Base-by-base conservation (phyloP, 2,113 vertebrate species). In the Illadopsis cleaveri region DNA sequence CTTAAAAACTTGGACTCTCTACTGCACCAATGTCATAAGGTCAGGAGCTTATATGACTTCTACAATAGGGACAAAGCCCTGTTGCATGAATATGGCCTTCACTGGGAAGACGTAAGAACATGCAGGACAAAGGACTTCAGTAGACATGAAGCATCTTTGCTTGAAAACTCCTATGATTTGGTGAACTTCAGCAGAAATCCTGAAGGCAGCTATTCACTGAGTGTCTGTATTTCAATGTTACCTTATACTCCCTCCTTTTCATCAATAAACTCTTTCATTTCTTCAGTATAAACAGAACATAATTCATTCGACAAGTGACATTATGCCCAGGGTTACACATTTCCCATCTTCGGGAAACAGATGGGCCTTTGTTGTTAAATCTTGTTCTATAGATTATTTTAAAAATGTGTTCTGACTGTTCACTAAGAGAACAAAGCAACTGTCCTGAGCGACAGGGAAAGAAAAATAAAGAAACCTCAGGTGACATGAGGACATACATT, bases 301-400 rank as follows among this genome's bases (percentile, higher is more conserved):
- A 96, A 94, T 94, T 94, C 60, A 94, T 70, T 79, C 1, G 40
- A 95, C 93, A 90, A 92, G 86, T 73, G 79, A 82, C 72, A 93
- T 86, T 89, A 78, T 73, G 91, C 85, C 72, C 78, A 89, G 84
- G 62, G 90, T 95, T 91, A 80, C 69, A 73, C 42, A 56, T 57
- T 91, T 78, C 66, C 61, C 79, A 75, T 92, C 45, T 90, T 84
- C 72, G 75, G 72, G 68, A 92, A 68, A 75, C 64, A 92, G 64
- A 95, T 33, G 57, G 71, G 50, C 30, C 13, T 90, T 81, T 92
- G 86, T 86, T 88, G 64, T 68, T 95, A 75, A 65, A 75, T 68
- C 85, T 90, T 81, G 47, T 95, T 61, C 86, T 79, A 75, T 31
- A 71, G 71, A 79, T 92, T 90, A 66, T 81, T 82, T 89, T 89